Base-by-base conservation (phyloP, 2,888 invertebrate species). In the Melikaiella ostensackeni region DNA sequence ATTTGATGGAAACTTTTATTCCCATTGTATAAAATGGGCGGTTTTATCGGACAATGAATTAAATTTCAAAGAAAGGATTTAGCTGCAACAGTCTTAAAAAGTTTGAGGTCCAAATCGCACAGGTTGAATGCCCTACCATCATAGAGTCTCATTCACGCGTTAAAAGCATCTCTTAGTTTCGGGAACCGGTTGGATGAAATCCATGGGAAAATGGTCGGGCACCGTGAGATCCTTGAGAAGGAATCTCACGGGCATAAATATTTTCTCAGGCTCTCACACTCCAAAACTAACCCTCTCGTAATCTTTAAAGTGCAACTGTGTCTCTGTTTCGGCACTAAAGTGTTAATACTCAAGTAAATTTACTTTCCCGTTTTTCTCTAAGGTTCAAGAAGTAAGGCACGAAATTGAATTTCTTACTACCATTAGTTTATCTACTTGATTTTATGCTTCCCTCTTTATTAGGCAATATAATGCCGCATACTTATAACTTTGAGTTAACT, bases 181-280 rank as follows among this genome's bases (percentile, higher is more conserved):
- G 82, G 84, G 84, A 86, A 87, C 87, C 86, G 87, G 87, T 87
- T 86, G 82, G 84, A 81, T 81, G 84, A 86, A 86, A 86, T 86
- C 85, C 87, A 85, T 87, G 85, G 85, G 87, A 85, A 87, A 87
- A 87, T 85, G 84, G 82, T 83, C 82, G 83, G 79, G 80, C 83
- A 86, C 84, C 85, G 87, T 87, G 86, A 82, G 86, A 86, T 82
- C 81, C 79, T 77, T 70, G n/a, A 70, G 50, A 50, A 70, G 70
- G 70, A 70, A 70, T 70, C 70, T 70, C 70, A 70, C 33, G 70
- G 70, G 50, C 50, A 70, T 70, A 70, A 27, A 55, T 70, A 70
- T 70, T 70, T 70, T 70, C 70, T 70, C 33, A 70, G 50, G 50
- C 70, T 50, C 50, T 46, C 70, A 50, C 46, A 64, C 24, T 42